These are phyloP conservation scores for Epinotia bilunana DNA, from an alignment of 2,888 invertebrate species.

Conservation along the genomic window DNA sequence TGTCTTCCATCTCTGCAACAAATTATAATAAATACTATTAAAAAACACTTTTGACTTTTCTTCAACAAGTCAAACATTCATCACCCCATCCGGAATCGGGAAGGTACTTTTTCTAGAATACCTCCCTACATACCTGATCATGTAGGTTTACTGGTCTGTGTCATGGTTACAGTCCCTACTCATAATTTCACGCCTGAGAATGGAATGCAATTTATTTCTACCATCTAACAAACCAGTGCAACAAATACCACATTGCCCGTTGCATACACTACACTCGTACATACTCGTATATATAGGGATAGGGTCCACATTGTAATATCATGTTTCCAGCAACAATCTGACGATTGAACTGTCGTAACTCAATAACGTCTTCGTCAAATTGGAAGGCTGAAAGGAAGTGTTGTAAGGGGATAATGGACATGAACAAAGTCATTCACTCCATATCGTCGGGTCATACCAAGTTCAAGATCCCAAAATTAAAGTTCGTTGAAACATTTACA, in stretches of 20 bases:
- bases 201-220: background rate
- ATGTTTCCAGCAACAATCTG: constrained; percentile 36
- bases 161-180: too few relatives aligned
- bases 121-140: background rate
- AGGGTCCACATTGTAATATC: constrained; percentile 25
- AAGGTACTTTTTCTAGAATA: background rate
- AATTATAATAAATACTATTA: constrained; percentile 43
- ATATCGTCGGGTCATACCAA: constrained; percentile 68
- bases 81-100: too few relatives aligned
- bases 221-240: background rate
- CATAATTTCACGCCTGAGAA: too few relatives aligned
- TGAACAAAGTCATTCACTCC: constrained; percentile 78
- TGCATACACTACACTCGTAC: background rate
- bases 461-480: constrained; percentile 53
- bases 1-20: constrained; percentile 90
- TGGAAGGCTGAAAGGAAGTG: constrained; percentile 67
- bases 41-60: background rate
- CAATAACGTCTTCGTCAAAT: constrained; percentile 37
- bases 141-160: too few relatives aligned
- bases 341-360: constrained; percentile 42
- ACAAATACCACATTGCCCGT: background rate
- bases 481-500: background rate
- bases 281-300: background rate
- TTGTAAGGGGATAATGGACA: constrained; percentile 76
- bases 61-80: background rate